These are phyloP conservation scores for Notolepis coatsorum DNA, from an alignment of 2,797 vertebrate genomes.

Conservation along the genomic window DNA sequence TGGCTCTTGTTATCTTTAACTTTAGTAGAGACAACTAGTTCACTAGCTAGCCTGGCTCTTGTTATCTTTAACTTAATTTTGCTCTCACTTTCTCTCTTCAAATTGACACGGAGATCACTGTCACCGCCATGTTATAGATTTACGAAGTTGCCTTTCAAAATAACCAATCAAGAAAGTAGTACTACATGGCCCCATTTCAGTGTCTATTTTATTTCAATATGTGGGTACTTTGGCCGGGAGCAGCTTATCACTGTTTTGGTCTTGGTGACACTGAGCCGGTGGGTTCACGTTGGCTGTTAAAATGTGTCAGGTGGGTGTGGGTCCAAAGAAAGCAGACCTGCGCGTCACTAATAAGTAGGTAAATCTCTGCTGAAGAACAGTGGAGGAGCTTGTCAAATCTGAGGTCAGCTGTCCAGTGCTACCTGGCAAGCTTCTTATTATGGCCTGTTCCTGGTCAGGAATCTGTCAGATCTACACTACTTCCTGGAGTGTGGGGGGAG, in stretches of 20 bases:
- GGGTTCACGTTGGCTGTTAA: neutral
- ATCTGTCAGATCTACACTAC: constrained; percentile 7
- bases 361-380: neutral
- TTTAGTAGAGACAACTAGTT: no score
- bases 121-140: neutral
- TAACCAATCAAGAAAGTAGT: no score
- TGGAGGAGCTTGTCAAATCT: neutral
- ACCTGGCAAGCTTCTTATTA: neutral
- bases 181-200: neutral
- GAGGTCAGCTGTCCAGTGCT: neutral
- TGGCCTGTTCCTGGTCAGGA: constrained; percentile 1
- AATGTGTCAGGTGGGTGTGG: neutral
- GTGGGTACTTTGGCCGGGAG: neutral
- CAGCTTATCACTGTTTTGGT: neutral
- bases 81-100: no score
- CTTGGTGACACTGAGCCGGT: neutral
- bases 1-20: no score
- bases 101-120: no score
- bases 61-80: no score
- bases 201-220: no score
- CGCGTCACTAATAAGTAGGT: neutral
- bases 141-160: neutral
- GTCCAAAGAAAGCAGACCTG: neutral
- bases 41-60: no score
- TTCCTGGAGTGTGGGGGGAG: constrained; percentile 3